A percentile compares a stretch with the other conserved stretches of the same genome.
phyloP scores from a whole-genome alignment of 2,888 invertebrate genomes.

The Dioctria rufipes region DNA sequence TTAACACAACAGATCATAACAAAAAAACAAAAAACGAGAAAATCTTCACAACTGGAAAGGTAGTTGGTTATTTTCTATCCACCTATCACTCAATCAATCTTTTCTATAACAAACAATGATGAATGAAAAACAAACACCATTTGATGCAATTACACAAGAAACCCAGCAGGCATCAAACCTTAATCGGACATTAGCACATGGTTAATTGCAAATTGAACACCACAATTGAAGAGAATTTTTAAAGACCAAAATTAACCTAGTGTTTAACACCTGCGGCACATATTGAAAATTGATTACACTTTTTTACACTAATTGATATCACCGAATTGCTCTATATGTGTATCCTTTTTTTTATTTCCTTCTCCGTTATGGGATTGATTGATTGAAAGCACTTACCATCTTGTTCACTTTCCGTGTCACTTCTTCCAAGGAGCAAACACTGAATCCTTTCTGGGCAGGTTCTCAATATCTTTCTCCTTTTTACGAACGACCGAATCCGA shows the following conservation, averaged over 20 bases:
- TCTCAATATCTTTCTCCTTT: constrained; percentile 43
- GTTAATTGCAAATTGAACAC: not conserved
- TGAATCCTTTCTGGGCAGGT: constrained; percentile 37
- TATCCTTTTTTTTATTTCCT: constrained; percentile 8
- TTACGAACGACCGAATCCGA: constrained; percentile 38
- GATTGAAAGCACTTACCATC: constrained; percentile 36
- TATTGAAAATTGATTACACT: not conserved
- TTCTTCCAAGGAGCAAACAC: constrained; percentile 44
- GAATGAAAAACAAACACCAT: constrained; percentile 21
- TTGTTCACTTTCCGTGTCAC: constrained; percentile 36
- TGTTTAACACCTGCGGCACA: not conserved
- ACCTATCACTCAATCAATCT: constrained; percentile 30
- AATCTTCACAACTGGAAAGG: constrained; percentile 16
- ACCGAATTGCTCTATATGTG: not conserved
- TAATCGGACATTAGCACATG: constrained; percentile 15
- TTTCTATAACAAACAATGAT: constrained; percentile 40
- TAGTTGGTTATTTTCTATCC: not conserved
- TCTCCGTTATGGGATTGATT: not conserved
- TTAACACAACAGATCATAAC: not conserved
- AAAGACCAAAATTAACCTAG: not conserved
- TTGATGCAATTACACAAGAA: constrained; percentile 32
- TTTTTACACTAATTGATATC: not conserved
- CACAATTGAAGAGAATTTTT: not conserved
- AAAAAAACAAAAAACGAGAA: constrained; percentile 4
- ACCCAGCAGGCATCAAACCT: not conserved